Percentiles rank a stretch among this genome's conserved stretches.
phyloP scores from a whole-genome alignment of 2,888 invertebrate genomes.

The Rhagonycha lutea region DNA sequence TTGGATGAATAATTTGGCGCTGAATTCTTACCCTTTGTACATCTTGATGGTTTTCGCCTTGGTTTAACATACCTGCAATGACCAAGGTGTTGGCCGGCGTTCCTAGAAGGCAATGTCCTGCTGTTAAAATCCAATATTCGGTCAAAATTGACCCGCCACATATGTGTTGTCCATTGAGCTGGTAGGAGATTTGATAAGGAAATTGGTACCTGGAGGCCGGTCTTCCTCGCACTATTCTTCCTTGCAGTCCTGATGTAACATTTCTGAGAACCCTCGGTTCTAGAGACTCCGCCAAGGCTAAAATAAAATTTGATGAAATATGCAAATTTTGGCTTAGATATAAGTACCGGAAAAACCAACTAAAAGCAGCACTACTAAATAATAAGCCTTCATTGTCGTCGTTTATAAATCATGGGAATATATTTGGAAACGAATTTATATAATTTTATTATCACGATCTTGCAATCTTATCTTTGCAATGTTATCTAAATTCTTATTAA shows the following conservation, averaged over 20 bases:
- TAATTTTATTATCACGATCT: not conserved
- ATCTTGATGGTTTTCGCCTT: constrained; percentile 48
- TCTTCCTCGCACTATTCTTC: not conserved
- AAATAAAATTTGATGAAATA: not conserved
- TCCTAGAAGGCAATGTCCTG: constrained; percentile 56
- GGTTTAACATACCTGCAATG: constrained; percentile 56
- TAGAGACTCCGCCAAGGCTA: not conserved
- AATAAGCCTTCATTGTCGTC: not conserved
- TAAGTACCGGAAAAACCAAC: not conserved
- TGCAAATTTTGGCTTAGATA: not conserved
- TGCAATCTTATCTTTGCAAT: not conserved
- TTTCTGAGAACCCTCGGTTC: not conserved
- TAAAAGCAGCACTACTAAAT: not conserved
- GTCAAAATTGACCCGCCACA: constrained; percentile 58
- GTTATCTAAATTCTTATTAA: not conserved
- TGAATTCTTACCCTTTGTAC: constrained; percentile 53
- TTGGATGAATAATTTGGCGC: constrained; percentile 55
- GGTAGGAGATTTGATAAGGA: constrained; percentile 6
- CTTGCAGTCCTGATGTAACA: not conserved
- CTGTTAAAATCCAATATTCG: constrained; percentile 57
- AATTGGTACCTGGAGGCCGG: not conserved
- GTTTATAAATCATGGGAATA: not conserved
- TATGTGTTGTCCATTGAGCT: constrained; percentile 40
- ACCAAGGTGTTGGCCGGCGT: constrained; percentile 48
- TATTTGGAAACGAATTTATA: not conserved